Percentiles rank a stretch among this genome's conserved stretches.
Conservation (phyloP, 2,113 vertebrate genomes). For the Nesoenas mayeri region DNA sequence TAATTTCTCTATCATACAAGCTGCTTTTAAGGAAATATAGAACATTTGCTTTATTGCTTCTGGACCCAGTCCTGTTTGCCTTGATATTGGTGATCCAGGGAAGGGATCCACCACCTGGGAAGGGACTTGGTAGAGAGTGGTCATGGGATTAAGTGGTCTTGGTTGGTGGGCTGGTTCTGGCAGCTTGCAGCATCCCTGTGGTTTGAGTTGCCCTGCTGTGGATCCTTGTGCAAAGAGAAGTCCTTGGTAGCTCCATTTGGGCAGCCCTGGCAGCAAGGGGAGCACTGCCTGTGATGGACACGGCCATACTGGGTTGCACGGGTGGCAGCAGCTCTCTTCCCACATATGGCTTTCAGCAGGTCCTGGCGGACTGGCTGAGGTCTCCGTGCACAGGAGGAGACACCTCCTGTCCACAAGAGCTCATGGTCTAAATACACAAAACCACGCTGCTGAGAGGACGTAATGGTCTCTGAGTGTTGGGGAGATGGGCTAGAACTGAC, state of each 20-base stretch:
- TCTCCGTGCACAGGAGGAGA: neutral
- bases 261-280: no score
- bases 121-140: neutral
- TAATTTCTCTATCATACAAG: neutral
- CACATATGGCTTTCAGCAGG: neutral
- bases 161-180: neutral
- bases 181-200: neutral
- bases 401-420: neutral
- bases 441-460: neutral
- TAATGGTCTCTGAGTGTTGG: neutral
- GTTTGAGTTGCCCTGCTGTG: neutral
- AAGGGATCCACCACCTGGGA: neutral
- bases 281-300: neutral
- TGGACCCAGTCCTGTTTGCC: neutral
- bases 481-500: neutral
- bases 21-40: neutral
- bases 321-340: neutral
- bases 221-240: neutral
- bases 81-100: neutral
- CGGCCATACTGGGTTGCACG: neutral
- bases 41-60: neutral
- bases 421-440: neutral
- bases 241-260: fast-evolving
- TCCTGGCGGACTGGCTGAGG: neutral
- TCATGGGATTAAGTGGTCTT: neutral